These are phyloP conservation scores for Schizopygopsis pylzovi DNA, from an alignment of 2,797 vertebrate species.

Conservation along the genomic window DNA sequence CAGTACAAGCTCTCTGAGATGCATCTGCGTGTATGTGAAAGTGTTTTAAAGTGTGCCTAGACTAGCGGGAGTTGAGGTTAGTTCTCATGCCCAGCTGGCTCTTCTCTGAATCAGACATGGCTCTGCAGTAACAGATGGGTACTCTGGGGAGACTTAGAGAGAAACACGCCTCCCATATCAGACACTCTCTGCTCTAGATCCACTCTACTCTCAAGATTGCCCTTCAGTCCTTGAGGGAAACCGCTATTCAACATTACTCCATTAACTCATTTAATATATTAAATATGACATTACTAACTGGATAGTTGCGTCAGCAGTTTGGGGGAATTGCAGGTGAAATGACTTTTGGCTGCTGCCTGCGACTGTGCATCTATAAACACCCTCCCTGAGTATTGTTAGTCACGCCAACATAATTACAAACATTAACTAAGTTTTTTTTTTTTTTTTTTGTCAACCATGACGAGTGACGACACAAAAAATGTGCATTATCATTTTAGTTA, in stretches of 20 bases:
- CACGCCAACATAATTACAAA: neutral
- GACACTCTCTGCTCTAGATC: constrained; percentile 54
- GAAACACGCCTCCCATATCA: constrained; percentile 51
- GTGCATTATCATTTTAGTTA: neutral
- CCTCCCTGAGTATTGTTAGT: neutral
- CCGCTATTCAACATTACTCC: neutral
- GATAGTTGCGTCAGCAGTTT: neutral
- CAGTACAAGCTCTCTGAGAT: constrained; percentile 13
- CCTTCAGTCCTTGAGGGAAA: constrained; percentile 26
- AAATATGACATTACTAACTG: constrained; percentile 27
- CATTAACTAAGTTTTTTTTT: neutral
- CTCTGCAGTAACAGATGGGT: constrained; percentile 63
- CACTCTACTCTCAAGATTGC: constrained; percentile 35
- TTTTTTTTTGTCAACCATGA: neutral
- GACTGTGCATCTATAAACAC: constrained; percentile 2
- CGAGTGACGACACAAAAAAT: neutral
- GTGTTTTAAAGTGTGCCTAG: constrained; percentile 52
- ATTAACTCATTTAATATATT: constrained; percentile 41
- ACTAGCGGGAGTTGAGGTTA: constrained; percentile 54
- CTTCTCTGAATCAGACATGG: constrained; percentile 58
- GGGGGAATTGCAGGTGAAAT: neutral
- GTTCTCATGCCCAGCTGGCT: constrained; percentile 57
- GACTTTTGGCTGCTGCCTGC: neutral
- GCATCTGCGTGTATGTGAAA: constrained; percentile 26
- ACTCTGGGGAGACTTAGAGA: constrained; percentile 58